Evolutionary conservation across 2,797 vertebrate species (phyloP).

Genomic region (Anniella stebbinsi): DNA sequence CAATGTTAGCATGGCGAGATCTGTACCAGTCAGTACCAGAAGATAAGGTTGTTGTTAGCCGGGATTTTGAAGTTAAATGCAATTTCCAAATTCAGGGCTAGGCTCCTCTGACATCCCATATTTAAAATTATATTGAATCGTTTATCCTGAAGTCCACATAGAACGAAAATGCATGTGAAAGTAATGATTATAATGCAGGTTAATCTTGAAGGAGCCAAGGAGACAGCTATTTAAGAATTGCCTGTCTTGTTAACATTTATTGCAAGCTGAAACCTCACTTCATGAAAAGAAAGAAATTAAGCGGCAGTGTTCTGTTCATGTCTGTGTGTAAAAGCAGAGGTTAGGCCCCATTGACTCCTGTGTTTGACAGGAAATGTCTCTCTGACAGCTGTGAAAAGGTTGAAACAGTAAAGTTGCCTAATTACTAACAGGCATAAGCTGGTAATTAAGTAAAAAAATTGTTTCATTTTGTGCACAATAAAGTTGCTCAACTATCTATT

Average conservation of each 20-base stretch:
- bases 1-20: too few relatives aligned
- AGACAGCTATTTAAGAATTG: not conserved
- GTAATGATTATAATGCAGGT: slow-evolving; percentile 5
- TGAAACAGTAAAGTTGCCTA: slow-evolving; percentile 20
- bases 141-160: not conserved
- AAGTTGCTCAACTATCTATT: slow-evolving; percentile 15
- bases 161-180: not conserved
- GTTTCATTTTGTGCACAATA: not conserved
- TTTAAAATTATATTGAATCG: not conserved
- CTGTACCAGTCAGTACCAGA: not conserved
- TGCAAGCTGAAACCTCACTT: not conserved
- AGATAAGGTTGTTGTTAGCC: not conserved
- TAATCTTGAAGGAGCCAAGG: not conserved
- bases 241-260: not conserved
- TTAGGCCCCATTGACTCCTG: not conserved
- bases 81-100: not conserved
- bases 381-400: not conserved
- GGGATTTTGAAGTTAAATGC: not conserved
- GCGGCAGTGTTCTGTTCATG: not conserved
- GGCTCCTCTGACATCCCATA: not conserved
- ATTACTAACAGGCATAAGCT: not conserved
- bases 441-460: slow-evolving; percentile 33
- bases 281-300: not conserved
- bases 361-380: slow-evolving; percentile 14
- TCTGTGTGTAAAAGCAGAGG: not conserved